phyloP scores from a whole-genome alignment of 1,140 invertebrate species.

The Listronotus bonariensis region DNA sequence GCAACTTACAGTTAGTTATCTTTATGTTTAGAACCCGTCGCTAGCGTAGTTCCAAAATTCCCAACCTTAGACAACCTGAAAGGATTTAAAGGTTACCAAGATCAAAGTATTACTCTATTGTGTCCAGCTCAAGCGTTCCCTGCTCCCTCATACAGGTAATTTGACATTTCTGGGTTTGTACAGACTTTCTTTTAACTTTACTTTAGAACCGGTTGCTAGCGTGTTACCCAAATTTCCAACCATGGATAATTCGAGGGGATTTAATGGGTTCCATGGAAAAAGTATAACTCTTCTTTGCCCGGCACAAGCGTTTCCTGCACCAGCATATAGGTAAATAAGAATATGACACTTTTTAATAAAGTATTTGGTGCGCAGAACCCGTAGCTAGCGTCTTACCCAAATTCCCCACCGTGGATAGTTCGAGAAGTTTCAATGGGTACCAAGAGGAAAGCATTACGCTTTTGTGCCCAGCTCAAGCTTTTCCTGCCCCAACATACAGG shows the following conservation, averaged over 20 bases:
- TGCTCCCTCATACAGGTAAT: conserved; percentile 68
- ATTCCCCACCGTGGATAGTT: conserved; percentile 58
- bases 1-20: neutral
- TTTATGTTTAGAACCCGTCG: conserved; percentile 61
- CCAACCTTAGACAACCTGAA: conserved; percentile 65
- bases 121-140: conserved; percentile 71
- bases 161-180: neutral
- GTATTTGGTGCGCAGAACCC: conserved; percentile 55
- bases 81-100: conserved; percentile 54
- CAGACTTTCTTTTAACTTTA: conserved; percentile 25
- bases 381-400: conserved; percentile 62
- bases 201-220: conserved; percentile 71
- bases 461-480: conserved; percentile 65
- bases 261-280: conserved; percentile 36
- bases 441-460: conserved; percentile 58
- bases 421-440: conserved; percentile 46
- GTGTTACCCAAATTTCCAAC: conserved; percentile 70
- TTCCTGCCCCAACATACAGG: conserved; percentile 67
- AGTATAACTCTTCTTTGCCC: conserved; percentile 61
- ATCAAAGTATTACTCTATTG: conserved; percentile 55
- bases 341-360: conserved; percentile 42
- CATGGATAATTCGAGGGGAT: conserved; percentile 55
- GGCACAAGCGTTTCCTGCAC: conserved; percentile 70
- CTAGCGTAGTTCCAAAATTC: conserved; percentile 67
- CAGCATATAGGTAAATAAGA: conserved; percentile 62